Percentiles rank a stretch among this genome's conserved stretches.
Conservation (phyloP, 1,140 invertebrate genomes). For the Steinernema khuongi region DNA sequence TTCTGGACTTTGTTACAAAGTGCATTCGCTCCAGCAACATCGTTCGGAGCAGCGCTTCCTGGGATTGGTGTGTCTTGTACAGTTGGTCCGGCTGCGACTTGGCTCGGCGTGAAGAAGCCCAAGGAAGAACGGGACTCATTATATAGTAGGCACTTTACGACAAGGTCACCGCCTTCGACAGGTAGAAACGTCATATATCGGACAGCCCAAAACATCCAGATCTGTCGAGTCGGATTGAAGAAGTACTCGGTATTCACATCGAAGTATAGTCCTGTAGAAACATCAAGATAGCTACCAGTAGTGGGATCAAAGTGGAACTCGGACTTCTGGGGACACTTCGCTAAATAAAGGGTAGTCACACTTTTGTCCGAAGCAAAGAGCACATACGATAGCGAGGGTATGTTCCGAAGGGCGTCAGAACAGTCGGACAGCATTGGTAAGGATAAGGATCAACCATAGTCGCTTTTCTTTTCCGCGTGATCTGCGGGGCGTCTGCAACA, state of each 20-base stretch:
- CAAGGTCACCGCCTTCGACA: conserved; percentile 40
- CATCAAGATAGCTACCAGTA: conserved; percentile 93
- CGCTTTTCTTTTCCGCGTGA: conserved; percentile 64
- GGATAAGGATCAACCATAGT: conserved; percentile 15
- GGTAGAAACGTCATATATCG: conserved; percentile 70
- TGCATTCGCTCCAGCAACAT: too few species aligned
- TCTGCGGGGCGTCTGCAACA: conserved; percentile 78
- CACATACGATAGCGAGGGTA: conserved; percentile 55
- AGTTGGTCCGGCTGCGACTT: neutral
- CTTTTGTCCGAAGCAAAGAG: neutral
- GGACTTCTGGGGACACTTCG: conserved; percentile 60
- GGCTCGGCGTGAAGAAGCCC: neutral
- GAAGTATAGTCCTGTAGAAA: conserved; percentile 84
- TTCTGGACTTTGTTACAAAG: too few species aligned
- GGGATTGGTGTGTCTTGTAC: neutral
- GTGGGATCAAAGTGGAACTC: conserved; percentile 88
- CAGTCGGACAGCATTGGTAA: conserved; percentile 32
- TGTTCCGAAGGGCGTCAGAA: conserved; percentile 47
- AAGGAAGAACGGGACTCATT: conserved; percentile 31
- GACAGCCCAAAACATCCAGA: conserved; percentile 91
- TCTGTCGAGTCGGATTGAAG: conserved; percentile 75
- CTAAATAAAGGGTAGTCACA: neutral
- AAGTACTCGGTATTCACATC: conserved; percentile 62
- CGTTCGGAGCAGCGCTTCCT: too few species aligned
- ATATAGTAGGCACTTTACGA: conserved; percentile 45